Conservation (phyloP, 2,113 vertebrate species). For the Pongo pygmaeus region DNA sequence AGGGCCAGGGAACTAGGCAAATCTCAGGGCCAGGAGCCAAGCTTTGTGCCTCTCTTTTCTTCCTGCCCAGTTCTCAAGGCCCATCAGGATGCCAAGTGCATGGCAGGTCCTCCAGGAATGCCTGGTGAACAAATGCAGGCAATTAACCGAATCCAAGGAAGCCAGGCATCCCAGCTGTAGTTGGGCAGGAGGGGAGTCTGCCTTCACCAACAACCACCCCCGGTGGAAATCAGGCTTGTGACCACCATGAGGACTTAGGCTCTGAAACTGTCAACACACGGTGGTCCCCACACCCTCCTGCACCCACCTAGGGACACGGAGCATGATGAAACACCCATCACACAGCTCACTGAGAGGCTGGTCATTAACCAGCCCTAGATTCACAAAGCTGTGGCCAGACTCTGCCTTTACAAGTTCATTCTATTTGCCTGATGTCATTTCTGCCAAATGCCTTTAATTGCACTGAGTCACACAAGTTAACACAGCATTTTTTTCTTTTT, state of each 20-base stretch:
- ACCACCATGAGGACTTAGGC: background rate
- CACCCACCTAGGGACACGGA: background rate
- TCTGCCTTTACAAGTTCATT: background rate
- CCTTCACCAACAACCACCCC: background rate
- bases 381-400: background rate
- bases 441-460: background rate
- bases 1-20: background rate
- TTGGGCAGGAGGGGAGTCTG: background rate
- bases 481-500: background rate
- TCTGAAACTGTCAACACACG: fast-evolving
- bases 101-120: background rate
- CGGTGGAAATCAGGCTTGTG: background rate
- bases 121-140: background rate
- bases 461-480: background rate
- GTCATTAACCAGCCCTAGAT: background rate
- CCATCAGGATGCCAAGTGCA: background rate
- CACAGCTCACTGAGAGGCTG: background rate
- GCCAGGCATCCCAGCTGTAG: background rate
- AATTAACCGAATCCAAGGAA: background rate
- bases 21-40: background rate
- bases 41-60: background rate
- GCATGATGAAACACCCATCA: no score
- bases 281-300: background rate
- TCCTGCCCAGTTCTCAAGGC: background rate
- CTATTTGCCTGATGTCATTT: background rate